Base-by-base conservation (phyloP, 2,888 invertebrate genomes). In the Gibbula magus region DNA sequence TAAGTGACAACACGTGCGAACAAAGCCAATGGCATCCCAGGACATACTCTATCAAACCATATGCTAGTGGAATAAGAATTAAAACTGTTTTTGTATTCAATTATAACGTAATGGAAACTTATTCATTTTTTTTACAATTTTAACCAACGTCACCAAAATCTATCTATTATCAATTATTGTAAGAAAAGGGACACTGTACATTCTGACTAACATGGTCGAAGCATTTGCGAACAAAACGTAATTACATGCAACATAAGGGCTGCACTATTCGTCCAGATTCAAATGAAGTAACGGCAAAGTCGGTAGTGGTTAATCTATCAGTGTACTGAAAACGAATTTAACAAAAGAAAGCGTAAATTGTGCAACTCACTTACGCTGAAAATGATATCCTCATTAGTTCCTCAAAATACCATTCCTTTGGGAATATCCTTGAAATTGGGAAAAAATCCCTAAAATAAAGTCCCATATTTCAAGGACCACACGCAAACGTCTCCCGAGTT, bases 341-440 rank as follows among this genome's bases (percentile, higher is more conserved):
- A 61, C 61, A 61, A 61, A 61, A 61, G 61, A 61, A 61, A 61
- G 25, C 22, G 61, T 61, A 61, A 61, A 61, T 61, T 61, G 7
- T 61, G 61, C 29, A 61, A 61, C 22, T 61, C 61, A 61, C 61
- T 61, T 61, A 61, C 61, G 18, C 29, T 25, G 25, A 56, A 56
- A 20, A 56, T 56, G 56, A 56, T 56, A 56, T 56, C 22, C 56
- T 56, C 56, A 56, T 56, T 61, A 61, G 16, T 29, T 13, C 16
- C 61, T 18, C 29, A 32, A 25, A 61, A 61, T 61, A 61, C 61
- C 61, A 61, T 61, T 29, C 61, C 25, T 61, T 61, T 18, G 61
- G 61, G 29, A 61, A 61, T 29, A 18, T 29, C 61, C 25, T 61
- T 22, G 25, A 61, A 61, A 22, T 22, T 25, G 29, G 61, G 5